phyloP scores from a whole-genome alignment of 2,113 vertebrate genomes.

The Indicator indicator region DNA sequence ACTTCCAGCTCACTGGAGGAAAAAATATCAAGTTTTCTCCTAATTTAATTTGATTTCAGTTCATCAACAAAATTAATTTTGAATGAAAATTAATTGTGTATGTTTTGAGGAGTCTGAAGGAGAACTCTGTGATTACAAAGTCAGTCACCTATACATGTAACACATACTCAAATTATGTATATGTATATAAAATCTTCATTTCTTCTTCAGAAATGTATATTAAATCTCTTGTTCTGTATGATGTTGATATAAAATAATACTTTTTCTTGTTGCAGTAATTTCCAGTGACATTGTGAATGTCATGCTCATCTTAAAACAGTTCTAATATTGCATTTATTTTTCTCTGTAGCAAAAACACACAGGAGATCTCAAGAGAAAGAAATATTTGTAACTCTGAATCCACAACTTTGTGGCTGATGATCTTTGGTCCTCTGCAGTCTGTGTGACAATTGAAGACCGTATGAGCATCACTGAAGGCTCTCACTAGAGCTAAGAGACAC shows the following conservation, averaged over 20 bases:
- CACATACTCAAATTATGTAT: not conserved
- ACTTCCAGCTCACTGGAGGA: not conserved
- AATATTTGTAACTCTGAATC: not conserved
- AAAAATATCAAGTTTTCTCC: not conserved
- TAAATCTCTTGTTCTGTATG: not conserved
- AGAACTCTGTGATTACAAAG: not conserved
- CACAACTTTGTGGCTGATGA: not conserved
- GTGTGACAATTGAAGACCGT: not conserved
- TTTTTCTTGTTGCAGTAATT: not conserved
- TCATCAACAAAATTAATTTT: not conserved
- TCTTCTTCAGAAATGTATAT: not conserved
- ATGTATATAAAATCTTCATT: not conserved
- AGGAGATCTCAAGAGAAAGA: not conserved
- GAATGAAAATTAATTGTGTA: not conserved
- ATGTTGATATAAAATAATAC: not conserved
- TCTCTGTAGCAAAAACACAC: not conserved
- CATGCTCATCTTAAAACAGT: not conserved
- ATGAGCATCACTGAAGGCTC: not conserved
- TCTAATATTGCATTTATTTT: not conserved
- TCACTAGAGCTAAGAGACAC: rapidly evolving
- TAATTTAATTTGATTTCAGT: not conserved
- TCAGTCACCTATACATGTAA: not conserved
- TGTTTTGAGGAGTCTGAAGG: not conserved
- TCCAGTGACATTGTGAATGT: not conserved
- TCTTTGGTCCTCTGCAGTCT: not conserved